Evolutionary conservation across 2,888 invertebrate species (phyloP).

Genomic region (Lysandra bellargus): DNA sequence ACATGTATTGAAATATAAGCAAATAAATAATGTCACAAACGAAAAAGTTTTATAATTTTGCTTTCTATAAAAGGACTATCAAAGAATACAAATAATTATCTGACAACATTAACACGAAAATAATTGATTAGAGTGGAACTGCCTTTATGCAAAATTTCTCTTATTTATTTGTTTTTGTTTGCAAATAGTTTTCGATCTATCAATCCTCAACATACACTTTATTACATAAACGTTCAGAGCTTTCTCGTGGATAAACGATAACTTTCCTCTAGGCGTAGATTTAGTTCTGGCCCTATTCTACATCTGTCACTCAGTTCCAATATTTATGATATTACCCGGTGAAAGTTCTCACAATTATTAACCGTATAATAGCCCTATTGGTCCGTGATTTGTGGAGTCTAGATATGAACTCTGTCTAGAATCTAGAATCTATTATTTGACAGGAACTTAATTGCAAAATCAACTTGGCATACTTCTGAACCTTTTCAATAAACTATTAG

Average conservation of each 20-base stretch:
- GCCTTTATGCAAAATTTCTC: background rate
- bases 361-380: background rate
- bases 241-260: slow-evolving; percentile 18
- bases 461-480: background rate
- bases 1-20: no score
- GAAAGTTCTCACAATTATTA: slow-evolving; percentile 15
- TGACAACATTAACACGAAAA: no score
- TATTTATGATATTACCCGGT: slow-evolving; percentile 12
- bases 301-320: slow-evolving; percentile 25
- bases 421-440: background rate
- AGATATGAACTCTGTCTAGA: background rate
- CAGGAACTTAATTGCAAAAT: background rate
- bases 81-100: no score
- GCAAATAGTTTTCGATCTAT: background rate
- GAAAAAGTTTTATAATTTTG: no score
- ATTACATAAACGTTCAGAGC: slow-evolving; percentile 14
- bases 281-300: slow-evolving; percentile 17
- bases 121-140: no score
- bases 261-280: slow-evolving; percentile 26
- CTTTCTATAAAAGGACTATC: no score
- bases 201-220: background rate
- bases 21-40: no score
- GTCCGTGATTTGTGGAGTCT: background rate
- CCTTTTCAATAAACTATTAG: background rate
- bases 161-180: background rate